A percentile compares a stretch with the other conserved stretches of the same genome.
phyloP scores from a whole-genome alignment of 2,113 vertebrate species.

The Caracal caracal region DNA sequence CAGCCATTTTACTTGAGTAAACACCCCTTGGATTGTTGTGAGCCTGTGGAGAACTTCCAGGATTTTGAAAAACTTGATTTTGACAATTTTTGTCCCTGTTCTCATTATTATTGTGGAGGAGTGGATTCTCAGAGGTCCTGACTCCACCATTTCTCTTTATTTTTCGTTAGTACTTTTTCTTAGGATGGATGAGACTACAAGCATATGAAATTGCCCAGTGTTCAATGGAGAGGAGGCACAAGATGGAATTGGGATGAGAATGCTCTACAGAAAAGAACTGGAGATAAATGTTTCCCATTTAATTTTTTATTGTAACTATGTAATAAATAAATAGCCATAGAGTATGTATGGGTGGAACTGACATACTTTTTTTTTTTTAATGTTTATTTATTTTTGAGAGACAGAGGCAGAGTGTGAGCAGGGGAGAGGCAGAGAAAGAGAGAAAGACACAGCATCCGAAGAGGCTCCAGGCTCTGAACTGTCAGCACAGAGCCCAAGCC shows the following conservation, averaged over 20 bases:
- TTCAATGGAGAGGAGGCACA: background rate
- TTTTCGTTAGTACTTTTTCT: background rate
- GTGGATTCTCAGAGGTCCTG: background rate
- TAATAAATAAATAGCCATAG: background rate
- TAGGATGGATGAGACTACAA: background rate
- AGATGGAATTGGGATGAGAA: background rate
- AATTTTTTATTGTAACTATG: background rate
- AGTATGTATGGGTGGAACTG: background rate
- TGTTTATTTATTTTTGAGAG: no score
- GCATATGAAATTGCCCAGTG: background rate
- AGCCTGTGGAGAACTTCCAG: conserved; percentile 1
- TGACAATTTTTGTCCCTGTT: background rate
- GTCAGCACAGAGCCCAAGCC: no score
- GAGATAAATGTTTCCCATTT: background rate
- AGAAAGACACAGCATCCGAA: no score
- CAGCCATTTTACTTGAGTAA: conserved; percentile 10
- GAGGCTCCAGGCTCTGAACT: no score
- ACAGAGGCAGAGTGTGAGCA: no score
- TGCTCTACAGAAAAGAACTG: background rate
- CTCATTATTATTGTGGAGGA: background rate
- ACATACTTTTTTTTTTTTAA: background rate
- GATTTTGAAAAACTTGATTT: conserved; percentile 23
- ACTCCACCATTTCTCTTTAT: background rate
- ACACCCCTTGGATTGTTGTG: background rate
- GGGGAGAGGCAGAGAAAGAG: no score